Base-by-base conservation (phyloP, 2,113 vertebrate species). In the Triplophysa siluroides region DNA sequence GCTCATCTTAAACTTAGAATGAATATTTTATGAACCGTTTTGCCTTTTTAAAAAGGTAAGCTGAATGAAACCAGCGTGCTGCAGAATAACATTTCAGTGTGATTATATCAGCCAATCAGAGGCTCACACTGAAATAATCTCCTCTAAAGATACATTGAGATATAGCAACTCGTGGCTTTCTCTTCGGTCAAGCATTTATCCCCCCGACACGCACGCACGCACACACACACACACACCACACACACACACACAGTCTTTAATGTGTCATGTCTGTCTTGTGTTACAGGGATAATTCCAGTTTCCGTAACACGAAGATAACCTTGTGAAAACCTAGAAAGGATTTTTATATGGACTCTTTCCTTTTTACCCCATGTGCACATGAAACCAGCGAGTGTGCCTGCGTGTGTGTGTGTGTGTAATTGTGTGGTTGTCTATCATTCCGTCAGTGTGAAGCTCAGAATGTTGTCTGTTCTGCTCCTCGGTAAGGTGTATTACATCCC, bases 241-340 rank as follows among this genome's bases (percentile, higher is more conserved):
- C 65, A 61, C 72, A 69, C 79, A 68, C 33, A 75, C 43, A 68
- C 24, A n/a, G 54, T 38, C 62, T 50, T 76, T 73, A 21, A 63
- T 13, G 3, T 50, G 26, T 14, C 3, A n/a, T 11, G 43, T 12
- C 70, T 24, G 50, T 45, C 23, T 70, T 69, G 64, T 21, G 33
- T 78, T 86, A 61, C 86, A 93, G 92, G 87, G 92, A 93, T 85
- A 92, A 93, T 76, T 93, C 91, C 1, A 93, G 92, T 71, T 93
- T 93, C 83, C 88, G 92, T 29, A 93, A 93, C 84, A 92, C 92
- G 0, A 92, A 92, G 88, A 91, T 93, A 12, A 87, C 92, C 0
- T 78, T 92, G 68, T 92, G 87, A 90, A 77, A 12, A 33, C 74
- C 13, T 18, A 23, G 58, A 75, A 16, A 26, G 18, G 9, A 26